Percentiles rank a stretch among this genome's conserved stretches.
phyloP scores from a whole-genome alignment of 2,888 invertebrate genomes.

The Omphaloscelis lunosa region DNA sequence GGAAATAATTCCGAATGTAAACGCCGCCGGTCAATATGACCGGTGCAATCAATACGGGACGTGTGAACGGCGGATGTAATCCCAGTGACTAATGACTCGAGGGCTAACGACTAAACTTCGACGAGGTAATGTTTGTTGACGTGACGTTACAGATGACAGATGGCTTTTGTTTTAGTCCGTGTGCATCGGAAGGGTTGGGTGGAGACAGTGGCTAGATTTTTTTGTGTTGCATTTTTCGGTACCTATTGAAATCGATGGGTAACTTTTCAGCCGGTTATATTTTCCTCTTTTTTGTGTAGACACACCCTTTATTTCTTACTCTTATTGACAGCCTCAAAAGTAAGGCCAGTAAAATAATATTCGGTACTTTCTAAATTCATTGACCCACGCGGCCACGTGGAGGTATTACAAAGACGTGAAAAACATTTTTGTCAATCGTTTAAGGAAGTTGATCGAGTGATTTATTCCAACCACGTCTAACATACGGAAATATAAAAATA shows the following conservation, averaged over 20 bases:
- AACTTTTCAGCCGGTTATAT: background rate
- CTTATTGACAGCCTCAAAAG: slow-evolving; percentile 18
- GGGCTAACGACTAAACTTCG: slow-evolving; percentile 74
- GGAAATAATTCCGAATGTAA: slow-evolving; percentile 70
- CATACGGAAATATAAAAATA: slow-evolving; percentile 56
- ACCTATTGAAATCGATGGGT: background rate
- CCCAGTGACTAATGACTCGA: slow-evolving; percentile 72
- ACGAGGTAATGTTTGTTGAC: slow-evolving; percentile 73
- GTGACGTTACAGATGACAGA: slow-evolving; percentile 70
- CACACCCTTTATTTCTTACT: background rate
- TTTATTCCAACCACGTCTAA: slow-evolving; percentile 47
- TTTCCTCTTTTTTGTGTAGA: background rate
- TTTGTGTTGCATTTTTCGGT: slow-evolving; percentile 18
- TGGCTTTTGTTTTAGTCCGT: slow-evolving; percentile 67
- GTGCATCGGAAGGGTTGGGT: slow-evolving; percentile 59
- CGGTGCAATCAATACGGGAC: slow-evolving; percentile 74
- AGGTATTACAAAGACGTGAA: background rate
- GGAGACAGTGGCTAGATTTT: background rate
- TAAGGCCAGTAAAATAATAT: slow-evolving; percentile 14
- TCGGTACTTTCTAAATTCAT: slow-evolving; percentile 6
- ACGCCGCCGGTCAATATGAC: slow-evolving; percentile 66
- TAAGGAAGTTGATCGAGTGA: background rate
- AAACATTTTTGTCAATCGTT: slow-evolving; percentile 15
- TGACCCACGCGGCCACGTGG: slow-evolving; percentile 35
- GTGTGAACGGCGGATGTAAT: slow-evolving; percentile 74